phyloP scores from a whole-genome alignment of 2,888 invertebrate species.

The Amblyteles armatorius region DNA sequence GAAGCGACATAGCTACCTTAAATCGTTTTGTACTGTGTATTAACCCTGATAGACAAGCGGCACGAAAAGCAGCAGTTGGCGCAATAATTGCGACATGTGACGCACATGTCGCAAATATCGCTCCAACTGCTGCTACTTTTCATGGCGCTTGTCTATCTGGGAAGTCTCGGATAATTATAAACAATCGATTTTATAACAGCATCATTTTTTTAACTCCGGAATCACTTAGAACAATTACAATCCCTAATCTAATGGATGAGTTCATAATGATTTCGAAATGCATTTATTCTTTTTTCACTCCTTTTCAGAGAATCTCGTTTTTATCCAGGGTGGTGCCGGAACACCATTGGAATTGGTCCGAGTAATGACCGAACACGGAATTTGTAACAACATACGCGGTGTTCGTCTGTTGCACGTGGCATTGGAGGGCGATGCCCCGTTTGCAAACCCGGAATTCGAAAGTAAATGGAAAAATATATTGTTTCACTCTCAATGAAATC shows the following conservation, averaged over 20 bases:
- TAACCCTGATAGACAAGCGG: too few relatives aligned
- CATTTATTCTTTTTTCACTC: not conserved
- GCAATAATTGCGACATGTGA: too few relatives aligned
- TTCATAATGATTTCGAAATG: not conserved
- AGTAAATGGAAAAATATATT: constrained; percentile 74
- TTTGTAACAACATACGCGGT: constrained; percentile 89
- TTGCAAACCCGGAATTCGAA: constrained; percentile 88
- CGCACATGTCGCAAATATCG: too few relatives aligned
- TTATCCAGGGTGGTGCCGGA: constrained; percentile 95
- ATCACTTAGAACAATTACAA: not conserved
- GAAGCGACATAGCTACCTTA: too few relatives aligned
- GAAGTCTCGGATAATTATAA: too few relatives aligned
- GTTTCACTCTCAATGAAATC: not conserved
- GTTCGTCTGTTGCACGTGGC: constrained; percentile 97
- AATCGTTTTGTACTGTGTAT: too few relatives aligned
- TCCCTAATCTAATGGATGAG: not conserved
- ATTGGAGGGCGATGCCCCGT: constrained; percentile 93
- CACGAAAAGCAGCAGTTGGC: too few relatives aligned
- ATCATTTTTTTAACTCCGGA: too few relatives aligned
- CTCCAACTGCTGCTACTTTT: too few relatives aligned
- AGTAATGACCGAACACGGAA: constrained; percentile 93
- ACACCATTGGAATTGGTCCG: constrained; percentile 93
- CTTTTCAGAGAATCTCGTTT: constrained; percentile 92
- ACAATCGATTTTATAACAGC: too few relatives aligned
- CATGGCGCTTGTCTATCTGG: too few relatives aligned